A percentile compares a stretch with the other conserved stretches of the same genome.
Conservation (phyloP, 2,888 invertebrate genomes). For the Craniophora ligustri region DNA sequence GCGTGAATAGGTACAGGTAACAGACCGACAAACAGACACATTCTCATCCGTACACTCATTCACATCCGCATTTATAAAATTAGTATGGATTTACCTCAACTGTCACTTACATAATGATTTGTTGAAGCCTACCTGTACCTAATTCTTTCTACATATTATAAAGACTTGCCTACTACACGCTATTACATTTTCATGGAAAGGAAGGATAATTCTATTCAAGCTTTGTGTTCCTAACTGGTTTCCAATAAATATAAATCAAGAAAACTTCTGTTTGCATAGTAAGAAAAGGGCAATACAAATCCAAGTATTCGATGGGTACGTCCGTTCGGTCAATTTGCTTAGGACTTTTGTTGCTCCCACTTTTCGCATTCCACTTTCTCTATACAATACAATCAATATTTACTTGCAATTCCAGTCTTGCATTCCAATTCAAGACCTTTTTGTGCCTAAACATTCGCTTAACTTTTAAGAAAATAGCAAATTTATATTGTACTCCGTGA, state of each 20-base stretch:
- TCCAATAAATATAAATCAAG: conserved; percentile 44
- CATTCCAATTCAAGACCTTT: conserved; percentile 19
- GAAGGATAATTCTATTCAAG: neutral
- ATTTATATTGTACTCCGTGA: neutral
- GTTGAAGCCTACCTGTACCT: no score
- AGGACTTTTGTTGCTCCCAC: conserved; percentile 65
- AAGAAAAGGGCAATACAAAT: conserved; percentile 71
- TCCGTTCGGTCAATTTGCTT: conserved; percentile 76
- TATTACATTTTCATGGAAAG: no score
- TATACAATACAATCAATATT: conserved; percentile 49
- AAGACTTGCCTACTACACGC: no score
- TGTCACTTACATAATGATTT: no score
- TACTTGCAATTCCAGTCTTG: conserved; percentile 26
- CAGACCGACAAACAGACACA: no score
- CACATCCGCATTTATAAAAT: no score
- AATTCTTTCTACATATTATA: no score
- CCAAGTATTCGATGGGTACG: conserved; percentile 63
- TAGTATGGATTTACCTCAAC: no score
- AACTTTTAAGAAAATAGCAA: neutral
- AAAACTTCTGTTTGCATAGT: conserved; percentile 62
- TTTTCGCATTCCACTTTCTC: conserved; percentile 51
- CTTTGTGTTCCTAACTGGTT: conserved; percentile 2
- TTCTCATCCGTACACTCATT: no score
- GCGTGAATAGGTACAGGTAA: no score
- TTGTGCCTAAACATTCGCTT: neutral